Percentiles rank a stretch among this genome's conserved stretches.
These are phyloP conservation scores for Aix galericulata DNA, from an alignment of 2,113 vertebrate genomes.

Conservation along the genomic window DNA sequence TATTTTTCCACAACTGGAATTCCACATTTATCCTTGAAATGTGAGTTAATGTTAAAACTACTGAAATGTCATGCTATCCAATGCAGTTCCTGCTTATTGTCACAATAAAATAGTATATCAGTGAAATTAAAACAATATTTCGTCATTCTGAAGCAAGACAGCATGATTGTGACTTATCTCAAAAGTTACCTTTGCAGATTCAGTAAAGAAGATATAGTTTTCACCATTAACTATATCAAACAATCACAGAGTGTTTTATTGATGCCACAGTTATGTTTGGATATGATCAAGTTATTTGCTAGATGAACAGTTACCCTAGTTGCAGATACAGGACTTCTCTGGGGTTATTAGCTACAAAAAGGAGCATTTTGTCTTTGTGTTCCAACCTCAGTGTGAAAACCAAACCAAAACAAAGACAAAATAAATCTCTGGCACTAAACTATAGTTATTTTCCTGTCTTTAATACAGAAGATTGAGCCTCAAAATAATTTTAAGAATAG, in stretches of 20 bases:
- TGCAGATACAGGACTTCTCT: conserved; percentile 63
- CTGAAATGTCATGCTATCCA: conserved; percentile 17
- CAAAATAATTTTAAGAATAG: conserved; percentile 16
- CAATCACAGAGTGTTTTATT: conserved; percentile 72
- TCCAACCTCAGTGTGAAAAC: conserved; percentile 17
- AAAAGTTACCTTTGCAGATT: conserved; percentile 35
- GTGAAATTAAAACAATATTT: conserved; percentile 62
- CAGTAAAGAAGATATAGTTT: conserved; percentile 45
- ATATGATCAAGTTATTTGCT: conserved; percentile 70
- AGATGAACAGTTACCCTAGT: conserved; percentile 71
- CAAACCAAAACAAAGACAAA: neutral
- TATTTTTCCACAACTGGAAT: conserved; percentile 19
- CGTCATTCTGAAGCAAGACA: conserved; percentile 47
- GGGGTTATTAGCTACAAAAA: conserved; percentile 60
- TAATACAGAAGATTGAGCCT: conserved; percentile 43
- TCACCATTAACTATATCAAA: conserved; percentile 45
- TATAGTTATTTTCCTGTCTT: conserved; percentile 57
- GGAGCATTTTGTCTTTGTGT: conserved; percentile 58
- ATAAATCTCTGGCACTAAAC: conserved; percentile 52
- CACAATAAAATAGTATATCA: conserved; percentile 41
- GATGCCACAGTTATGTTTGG: conserved; percentile 67
- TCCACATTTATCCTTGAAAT: conserved; percentile 31
- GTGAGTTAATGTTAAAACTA: conserved; percentile 18
- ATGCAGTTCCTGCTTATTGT: conserved; percentile 21
- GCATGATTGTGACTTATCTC: neutral